These are phyloP conservation scores for Polymixis lichenea DNA, from an alignment of 2,888 invertebrate species.

Conservation along the genomic window DNA sequence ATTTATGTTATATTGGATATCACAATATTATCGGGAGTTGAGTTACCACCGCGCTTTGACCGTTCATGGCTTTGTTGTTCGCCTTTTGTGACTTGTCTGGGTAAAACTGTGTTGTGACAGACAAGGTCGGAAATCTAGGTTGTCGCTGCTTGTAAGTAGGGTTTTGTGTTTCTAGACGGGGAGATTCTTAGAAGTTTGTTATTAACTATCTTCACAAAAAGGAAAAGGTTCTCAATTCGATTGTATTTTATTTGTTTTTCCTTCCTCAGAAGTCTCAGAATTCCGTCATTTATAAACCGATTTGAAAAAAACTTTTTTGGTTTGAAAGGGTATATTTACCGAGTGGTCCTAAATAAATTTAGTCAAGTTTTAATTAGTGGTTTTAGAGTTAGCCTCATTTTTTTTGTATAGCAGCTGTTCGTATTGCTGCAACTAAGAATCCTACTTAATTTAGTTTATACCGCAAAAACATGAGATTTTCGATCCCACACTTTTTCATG, in stretches of 20 bases:
- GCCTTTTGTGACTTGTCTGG: slow-evolving; percentile 52
- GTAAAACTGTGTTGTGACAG: slow-evolving; percentile 43
- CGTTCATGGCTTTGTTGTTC: slow-evolving; percentile 59
- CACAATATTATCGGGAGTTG: slow-evolving; percentile 82
- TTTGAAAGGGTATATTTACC: too few relatives aligned
- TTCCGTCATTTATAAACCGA: too few relatives aligned
- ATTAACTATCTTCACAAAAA: too few relatives aligned
- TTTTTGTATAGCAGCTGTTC: neutral
- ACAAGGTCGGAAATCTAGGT: slow-evolving; percentile 58
- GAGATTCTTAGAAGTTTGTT: slow-evolving; percentile 17
- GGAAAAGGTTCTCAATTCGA: too few relatives aligned
- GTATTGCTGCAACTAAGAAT: neutral
- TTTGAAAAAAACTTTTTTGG: too few relatives aligned
- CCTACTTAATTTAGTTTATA: neutral
- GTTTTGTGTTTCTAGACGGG: slow-evolving; percentile 20
- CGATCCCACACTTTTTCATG: too few relatives aligned
- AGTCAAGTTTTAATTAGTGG: too few relatives aligned
- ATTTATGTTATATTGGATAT: slow-evolving; percentile 88
- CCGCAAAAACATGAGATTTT: neutral
- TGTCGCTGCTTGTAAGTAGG: neutral
- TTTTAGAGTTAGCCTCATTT: neutral
- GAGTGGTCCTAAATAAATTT: too few relatives aligned
- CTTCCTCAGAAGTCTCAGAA: too few relatives aligned
- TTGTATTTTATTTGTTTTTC: too few relatives aligned
- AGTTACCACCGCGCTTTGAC: slow-evolving; percentile 72